Evolutionary conservation across 2,797 vertebrate genomes (phyloP).

Genomic region (Argyrosomus regius): DNA sequence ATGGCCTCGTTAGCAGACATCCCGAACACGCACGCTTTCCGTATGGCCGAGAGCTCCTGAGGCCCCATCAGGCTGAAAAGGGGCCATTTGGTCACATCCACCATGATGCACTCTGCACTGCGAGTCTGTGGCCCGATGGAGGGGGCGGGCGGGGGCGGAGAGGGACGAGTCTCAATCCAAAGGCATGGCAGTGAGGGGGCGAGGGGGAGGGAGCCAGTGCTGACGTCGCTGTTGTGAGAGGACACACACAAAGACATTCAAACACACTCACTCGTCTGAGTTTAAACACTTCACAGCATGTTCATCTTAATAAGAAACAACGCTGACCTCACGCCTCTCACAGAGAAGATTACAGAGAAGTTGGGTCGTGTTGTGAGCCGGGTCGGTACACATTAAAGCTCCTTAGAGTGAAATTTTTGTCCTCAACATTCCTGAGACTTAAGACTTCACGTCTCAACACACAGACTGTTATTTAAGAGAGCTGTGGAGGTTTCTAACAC

Average conservation of each 20-base stretch:
- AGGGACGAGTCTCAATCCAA: constrained; percentile 23
- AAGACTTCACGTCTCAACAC: no score
- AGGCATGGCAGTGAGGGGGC: constrained; percentile 20
- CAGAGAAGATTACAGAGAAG: no score
- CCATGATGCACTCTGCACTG: constrained; percentile 83
- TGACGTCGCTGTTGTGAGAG: constrained; percentile 19
- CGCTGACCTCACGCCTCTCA: no score
- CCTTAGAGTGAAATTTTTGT: no score
- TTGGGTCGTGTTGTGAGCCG: no score
- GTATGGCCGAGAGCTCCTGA: constrained; percentile 89
- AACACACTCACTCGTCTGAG: neutral
- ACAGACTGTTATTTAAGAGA: no score
- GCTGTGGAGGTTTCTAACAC: no score
- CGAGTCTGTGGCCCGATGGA: neutral
- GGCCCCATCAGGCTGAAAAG: constrained; percentile 93
- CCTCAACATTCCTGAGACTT: no score
- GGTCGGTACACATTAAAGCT: no score
- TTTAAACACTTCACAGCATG: no score
- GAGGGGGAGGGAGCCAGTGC: constrained; percentile 18
- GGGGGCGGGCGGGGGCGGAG: neutral
- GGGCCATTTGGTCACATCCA: constrained; percentile 96
- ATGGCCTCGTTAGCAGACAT: constrained; percentile 94
- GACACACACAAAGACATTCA: neutral
- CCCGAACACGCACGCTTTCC: constrained; percentile 94
- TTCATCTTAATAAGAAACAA: no score